phyloP scores from a whole-genome alignment of 2,113 vertebrate species.

The Hydrolagus affinis region DNA sequence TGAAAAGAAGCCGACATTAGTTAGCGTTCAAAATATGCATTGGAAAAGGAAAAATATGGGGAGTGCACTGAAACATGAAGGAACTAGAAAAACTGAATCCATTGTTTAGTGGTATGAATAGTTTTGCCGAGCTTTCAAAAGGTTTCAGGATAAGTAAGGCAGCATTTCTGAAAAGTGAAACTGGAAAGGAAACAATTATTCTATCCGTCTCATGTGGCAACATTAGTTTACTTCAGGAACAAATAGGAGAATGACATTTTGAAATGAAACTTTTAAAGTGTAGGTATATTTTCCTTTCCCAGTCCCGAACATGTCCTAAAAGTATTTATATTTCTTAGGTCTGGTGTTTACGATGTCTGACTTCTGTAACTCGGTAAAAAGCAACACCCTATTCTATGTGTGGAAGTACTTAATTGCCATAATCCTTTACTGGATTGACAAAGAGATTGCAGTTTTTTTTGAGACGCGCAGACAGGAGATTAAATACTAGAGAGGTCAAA shows the following conservation, averaged over 20 bases:
- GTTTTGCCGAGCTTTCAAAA: background rate
- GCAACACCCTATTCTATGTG: background rate
- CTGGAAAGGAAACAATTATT: background rate
- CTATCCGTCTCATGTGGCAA: background rate
- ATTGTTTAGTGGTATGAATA: too few relatives aligned
- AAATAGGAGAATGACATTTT: background rate
- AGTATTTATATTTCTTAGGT: background rate
- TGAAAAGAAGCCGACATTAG: too few relatives aligned
- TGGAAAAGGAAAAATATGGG: too few relatives aligned
- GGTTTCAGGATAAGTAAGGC: background rate
- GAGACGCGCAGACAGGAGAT: background rate
- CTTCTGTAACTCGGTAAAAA: background rate
- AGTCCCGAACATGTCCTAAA: background rate
- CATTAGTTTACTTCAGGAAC: background rate
- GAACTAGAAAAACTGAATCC: too few relatives aligned
- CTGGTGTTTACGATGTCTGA: background rate
- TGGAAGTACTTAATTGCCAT: background rate
- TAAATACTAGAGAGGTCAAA: conserved; percentile 11
- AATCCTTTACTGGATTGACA: conserved; percentile 5
- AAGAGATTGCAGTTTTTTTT: background rate
- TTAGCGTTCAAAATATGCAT: too few relatives aligned
- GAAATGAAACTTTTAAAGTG: background rate
- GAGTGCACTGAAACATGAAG: too few relatives aligned
- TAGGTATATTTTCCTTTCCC: background rate
- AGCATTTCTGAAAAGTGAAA: background rate